phyloP scores from a whole-genome alignment of 2,113 vertebrate species.

The Dipodomys ordii region DNA sequence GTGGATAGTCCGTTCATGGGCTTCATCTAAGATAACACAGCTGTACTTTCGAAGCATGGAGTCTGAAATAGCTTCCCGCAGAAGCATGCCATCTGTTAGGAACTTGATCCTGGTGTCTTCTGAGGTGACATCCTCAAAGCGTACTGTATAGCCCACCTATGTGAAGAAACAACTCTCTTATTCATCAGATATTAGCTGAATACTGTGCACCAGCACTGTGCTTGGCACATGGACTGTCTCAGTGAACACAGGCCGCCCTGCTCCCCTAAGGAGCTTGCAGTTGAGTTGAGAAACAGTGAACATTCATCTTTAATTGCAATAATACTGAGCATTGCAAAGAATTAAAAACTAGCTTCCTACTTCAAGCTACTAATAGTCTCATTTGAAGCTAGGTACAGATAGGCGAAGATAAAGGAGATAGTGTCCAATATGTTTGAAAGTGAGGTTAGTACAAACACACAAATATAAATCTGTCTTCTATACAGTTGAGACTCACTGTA shows the following conservation, averaged over 20 bases:
- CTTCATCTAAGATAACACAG: slow-evolving; percentile 95
- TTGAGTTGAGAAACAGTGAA: not conserved
- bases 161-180: not conserved
- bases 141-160: slow-evolving; percentile 96
- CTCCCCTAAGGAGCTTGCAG: not conserved
- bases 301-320: not conserved
- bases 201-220: not conserved
- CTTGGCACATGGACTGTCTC: not conserved
- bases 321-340: not conserved
- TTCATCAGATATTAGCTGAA: not conserved
- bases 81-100: slow-evolving; percentile 97
- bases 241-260: too few relatives aligned
- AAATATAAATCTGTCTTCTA: not conserved
- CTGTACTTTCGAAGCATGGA: slow-evolving; percentile 93
- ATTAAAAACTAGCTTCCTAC: not conserved
- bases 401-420: not conserved
- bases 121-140: slow-evolving; percentile 95
- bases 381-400: not conserved
- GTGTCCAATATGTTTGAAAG: not conserved
- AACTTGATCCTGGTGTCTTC: slow-evolving; percentile 94
- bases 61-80: slow-evolving; percentile 95
- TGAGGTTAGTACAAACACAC: not conserved
- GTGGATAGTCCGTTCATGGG: slow-evolving; percentile 96
- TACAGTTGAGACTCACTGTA: not conserved
- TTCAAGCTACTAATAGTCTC: not conserved